Evolutionary conservation across 2,888 invertebrate genomes (phyloP).

Genomic region (Matsumyia berberina): DNA sequence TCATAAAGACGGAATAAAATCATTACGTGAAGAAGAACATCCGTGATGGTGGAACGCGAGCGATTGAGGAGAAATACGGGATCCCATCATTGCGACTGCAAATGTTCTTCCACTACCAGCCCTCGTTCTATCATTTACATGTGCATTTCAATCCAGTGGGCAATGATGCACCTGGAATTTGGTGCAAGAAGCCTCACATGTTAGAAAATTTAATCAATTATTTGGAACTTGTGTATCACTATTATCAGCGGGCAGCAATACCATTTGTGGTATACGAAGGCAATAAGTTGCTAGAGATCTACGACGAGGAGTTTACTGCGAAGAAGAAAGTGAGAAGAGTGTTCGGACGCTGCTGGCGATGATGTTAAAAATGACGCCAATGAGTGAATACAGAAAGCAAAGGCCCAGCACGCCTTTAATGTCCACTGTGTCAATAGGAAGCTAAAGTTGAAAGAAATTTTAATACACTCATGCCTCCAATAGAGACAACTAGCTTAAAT

Average conservation of each 20-base stretch:
- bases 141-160: slow-evolving; percentile 94
- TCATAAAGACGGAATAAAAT: slow-evolving; percentile 90
- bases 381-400: slow-evolving; percentile 30
- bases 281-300: slow-evolving; percentile 89
- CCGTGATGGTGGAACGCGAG: slow-evolving; percentile 89
- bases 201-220: slow-evolving; percentile 95
- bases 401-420: neutral
- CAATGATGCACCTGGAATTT: slow-evolving; percentile 92
- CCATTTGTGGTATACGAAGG: slow-evolving; percentile 92
- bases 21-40: slow-evolving; percentile 96
- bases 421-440: no score
- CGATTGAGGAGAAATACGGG: slow-evolving; percentile 91
- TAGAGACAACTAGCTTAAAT: no score
- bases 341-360: neutral
- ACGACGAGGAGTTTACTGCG: slow-evolving; percentile 82
- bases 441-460: no score
- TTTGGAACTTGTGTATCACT: slow-evolving; percentile 91
- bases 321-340: slow-evolving; percentile 11
- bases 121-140: slow-evolving; percentile 98
- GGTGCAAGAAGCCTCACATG: slow-evolving; percentile 94
- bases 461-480: no score
- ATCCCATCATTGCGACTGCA: slow-evolving; percentile 89
- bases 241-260: slow-evolving; percentile 92
- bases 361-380: neutral
- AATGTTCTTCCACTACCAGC: slow-evolving; percentile 97